Evolutionary conservation across 2,113 vertebrate genomes (phyloP).

Genomic region (Oriolus oriolus): DNA sequence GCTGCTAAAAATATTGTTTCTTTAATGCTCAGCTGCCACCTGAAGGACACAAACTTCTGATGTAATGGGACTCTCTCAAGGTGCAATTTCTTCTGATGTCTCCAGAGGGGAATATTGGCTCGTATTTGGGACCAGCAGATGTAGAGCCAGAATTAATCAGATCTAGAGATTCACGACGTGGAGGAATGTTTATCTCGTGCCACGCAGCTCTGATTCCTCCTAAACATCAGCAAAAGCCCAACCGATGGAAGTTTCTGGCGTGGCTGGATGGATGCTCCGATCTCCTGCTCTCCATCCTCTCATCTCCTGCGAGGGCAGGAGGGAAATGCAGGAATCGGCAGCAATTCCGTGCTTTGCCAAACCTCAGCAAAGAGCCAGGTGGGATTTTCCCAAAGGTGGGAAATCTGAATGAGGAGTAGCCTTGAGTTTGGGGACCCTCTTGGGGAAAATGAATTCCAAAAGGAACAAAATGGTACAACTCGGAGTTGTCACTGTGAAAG

Average conservation of each 20-base stretch:
- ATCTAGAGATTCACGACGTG: accelerated
- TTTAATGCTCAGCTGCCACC: background rate
- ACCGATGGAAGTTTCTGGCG: background rate
- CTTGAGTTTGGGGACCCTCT: background rate
- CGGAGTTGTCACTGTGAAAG: background rate
- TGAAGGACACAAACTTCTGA: background rate
- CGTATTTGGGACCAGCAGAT: background rate
- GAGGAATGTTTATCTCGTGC: accelerated
- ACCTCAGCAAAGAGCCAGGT: accelerated
- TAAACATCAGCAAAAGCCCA: background rate
- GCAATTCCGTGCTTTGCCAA: background rate
- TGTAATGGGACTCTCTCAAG: background rate
- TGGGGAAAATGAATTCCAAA: background rate
- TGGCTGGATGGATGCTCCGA: background rate
- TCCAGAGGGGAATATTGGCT: background rate
- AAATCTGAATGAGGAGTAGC: background rate
- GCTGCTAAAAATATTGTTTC: background rate
- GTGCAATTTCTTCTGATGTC: background rate
- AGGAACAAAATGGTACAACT: accelerated
- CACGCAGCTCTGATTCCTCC: background rate
- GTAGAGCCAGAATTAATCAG: background rate
- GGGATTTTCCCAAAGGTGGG: background rate
- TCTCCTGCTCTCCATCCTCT: background rate
- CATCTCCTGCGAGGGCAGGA: accelerated
- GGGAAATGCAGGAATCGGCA: background rate